phyloP scores from a whole-genome alignment of 2,113 vertebrate species.

The Pachypanchax playfairii region DNA sequence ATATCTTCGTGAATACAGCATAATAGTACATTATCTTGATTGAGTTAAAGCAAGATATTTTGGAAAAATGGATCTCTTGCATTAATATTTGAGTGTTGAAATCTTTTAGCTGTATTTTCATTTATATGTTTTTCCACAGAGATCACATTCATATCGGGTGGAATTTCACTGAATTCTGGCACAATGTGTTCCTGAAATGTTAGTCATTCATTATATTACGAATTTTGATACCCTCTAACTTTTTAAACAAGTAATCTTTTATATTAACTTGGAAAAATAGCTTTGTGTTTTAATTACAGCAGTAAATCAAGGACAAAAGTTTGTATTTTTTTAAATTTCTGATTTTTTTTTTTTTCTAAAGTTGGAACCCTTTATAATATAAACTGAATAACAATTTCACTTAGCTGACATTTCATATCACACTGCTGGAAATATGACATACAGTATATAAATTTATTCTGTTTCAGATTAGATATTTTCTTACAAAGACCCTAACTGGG shows the following conservation, averaged over 20 bases:
- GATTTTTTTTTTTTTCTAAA: background rate
- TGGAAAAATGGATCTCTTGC: background rate
- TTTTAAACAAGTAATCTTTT: too few species aligned
- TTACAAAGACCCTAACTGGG: background rate
- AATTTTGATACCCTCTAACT: too few species aligned
- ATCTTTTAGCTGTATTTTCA: background rate
- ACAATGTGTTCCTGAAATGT: too few species aligned
- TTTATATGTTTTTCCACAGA: background rate
- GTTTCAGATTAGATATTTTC: too few species aligned
- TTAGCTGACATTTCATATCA: background rate
- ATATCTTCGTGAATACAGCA: background rate
- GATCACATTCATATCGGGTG: too few species aligned
- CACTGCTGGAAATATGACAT: too few species aligned
- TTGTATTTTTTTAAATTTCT: background rate
- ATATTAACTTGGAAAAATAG: too few species aligned
- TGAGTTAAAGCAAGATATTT: background rate
- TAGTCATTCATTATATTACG: too few species aligned
- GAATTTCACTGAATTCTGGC: too few species aligned
- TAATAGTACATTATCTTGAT: background rate
- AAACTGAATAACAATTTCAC: background rate
- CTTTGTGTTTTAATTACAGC: background rate
- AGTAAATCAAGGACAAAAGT: background rate
- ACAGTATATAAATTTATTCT: too few species aligned
- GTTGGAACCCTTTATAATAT: background rate
- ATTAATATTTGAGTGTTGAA: background rate